These are phyloP conservation scores for Pinctada fucata DNA, from an alignment of 2,888 invertebrate species.

Conservation along the genomic window DNA sequence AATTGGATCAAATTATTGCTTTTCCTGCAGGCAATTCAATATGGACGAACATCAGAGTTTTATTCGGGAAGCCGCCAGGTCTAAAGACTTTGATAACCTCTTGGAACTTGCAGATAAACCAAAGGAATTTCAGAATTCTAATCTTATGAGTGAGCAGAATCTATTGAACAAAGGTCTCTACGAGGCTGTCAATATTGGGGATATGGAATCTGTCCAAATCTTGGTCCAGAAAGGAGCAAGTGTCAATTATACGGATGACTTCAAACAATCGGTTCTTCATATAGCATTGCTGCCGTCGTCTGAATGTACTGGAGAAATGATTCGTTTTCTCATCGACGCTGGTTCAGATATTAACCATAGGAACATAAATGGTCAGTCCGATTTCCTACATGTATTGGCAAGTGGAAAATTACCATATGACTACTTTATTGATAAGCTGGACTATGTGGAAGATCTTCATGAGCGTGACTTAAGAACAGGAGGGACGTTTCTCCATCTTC, in stretches of 20 bases:
- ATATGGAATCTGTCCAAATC: not conserved
- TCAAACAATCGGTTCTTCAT: constrained; percentile 8
- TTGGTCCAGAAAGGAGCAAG: constrained; percentile 6
- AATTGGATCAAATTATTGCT: too few relatives aligned
- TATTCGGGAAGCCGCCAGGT: too few relatives aligned
- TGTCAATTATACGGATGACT: not conserved
- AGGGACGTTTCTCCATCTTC: constrained; percentile 28
- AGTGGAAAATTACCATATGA: constrained; percentile 2
- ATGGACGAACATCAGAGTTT: too few relatives aligned
- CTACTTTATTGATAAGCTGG: not conserved
- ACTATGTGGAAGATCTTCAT: constrained; percentile 7
- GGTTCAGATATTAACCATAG: constrained; percentile 23
- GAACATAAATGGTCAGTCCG: constrained; percentile 25
- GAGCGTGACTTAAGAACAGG: constrained; percentile 18
- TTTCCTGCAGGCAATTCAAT: too few relatives aligned
- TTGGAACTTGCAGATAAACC: too few relatives aligned
- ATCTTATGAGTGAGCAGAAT: too few relatives aligned
- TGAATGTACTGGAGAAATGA: not conserved
- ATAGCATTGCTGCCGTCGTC: not conserved
- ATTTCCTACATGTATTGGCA: constrained; percentile 20
- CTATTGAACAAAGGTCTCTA: not conserved
- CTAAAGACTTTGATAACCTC: too few relatives aligned
- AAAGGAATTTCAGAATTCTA: too few relatives aligned
- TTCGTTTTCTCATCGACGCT: constrained; percentile 15
- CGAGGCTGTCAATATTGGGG: not conserved